phyloP scores from a whole-genome alignment of 2,113 vertebrate genomes.

The Ciconia stormi region DNA sequence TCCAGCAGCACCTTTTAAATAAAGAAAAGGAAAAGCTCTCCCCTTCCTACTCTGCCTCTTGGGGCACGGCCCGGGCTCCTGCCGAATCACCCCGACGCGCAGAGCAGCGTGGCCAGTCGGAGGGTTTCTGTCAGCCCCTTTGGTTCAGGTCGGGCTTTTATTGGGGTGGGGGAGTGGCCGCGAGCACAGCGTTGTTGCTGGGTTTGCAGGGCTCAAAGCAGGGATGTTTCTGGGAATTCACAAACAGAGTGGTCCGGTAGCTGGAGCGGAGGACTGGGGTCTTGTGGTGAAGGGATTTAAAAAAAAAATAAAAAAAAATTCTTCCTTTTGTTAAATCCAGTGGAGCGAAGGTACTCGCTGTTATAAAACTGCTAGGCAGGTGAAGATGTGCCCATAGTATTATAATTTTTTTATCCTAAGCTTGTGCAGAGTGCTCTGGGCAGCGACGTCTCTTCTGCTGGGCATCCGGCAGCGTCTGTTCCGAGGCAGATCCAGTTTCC shows the following conservation, averaged over 20 bases:
- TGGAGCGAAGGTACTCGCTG: background rate
- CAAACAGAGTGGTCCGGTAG: accelerated
- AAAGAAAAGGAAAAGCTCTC: background rate
- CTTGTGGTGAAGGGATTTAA: background rate
- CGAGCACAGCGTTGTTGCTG: background rate
- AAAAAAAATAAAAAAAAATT: too few species aligned
- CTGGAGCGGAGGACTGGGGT: background rate
- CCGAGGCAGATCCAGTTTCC: background rate
- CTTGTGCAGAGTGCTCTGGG: background rate
- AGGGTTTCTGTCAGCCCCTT: background rate
- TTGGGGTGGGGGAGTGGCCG: background rate
- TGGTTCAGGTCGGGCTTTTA: background rate
- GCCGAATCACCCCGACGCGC: accelerated
- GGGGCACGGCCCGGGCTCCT: background rate
- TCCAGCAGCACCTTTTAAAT: constrained; percentile 58
- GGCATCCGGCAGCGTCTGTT: background rate
- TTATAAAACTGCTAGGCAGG: background rate
- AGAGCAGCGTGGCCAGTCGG: accelerated
- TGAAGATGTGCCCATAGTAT: background rate
- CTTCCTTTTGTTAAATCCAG: background rate
- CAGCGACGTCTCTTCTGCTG: background rate
- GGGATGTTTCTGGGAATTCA: background rate
- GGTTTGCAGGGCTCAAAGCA: background rate
- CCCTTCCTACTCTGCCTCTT: background rate
- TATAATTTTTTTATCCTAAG: background rate